Evolutionary conservation across 2,113 vertebrate genomes (phyloP), one percentile per base, ranked within the genome.

Genomic region (Mungos mungo): DNA sequence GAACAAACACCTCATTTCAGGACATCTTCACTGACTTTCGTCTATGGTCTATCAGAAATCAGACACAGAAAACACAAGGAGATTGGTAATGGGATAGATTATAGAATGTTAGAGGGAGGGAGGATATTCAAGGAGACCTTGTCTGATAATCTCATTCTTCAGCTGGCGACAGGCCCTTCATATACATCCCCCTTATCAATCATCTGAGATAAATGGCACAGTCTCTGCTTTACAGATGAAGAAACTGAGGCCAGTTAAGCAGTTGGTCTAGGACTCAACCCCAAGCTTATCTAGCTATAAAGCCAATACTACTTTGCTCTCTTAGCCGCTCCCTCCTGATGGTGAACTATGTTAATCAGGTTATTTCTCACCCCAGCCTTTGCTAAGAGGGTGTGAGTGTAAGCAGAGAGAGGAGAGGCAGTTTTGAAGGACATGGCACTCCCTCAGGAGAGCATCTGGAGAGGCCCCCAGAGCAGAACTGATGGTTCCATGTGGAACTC

Each of bases 381-480:
- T 50, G 35, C 29, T n/a, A 45, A 77, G n/a, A 33, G 68, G 14
- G 12, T 27, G 8, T 14, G 41, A 87, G n/a, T 57, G 29, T 52
- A 84, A 31, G 7, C 0, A 87, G 50, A 21, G 35, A 72, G 21
- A 87, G 12, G 45, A 83, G 10, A 84, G 47, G 45, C 60, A 82
- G 93, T 57, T 96, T 2, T 83, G 16, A 87, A 95, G 27, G 21
- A 47, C 11, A 31, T 29, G 57, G 14, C 54, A 74, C 47, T 27
- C 80, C 11, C 33, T 41, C 38, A 74, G 60, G 18, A 93, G 21
- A 63, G 5, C 35, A 54, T 84, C 15, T 54, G 33, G 7, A 88
- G 76, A 65, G 50, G 47, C 38, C 85, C 84, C 63, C 54, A 90
- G 89, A 91, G 69, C 6, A 89, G 79, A 97, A 86, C n/a, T 71